Base-by-base conservation (phyloP, 2,888 invertebrate genomes). In the Prosapia bicincta region DNA sequence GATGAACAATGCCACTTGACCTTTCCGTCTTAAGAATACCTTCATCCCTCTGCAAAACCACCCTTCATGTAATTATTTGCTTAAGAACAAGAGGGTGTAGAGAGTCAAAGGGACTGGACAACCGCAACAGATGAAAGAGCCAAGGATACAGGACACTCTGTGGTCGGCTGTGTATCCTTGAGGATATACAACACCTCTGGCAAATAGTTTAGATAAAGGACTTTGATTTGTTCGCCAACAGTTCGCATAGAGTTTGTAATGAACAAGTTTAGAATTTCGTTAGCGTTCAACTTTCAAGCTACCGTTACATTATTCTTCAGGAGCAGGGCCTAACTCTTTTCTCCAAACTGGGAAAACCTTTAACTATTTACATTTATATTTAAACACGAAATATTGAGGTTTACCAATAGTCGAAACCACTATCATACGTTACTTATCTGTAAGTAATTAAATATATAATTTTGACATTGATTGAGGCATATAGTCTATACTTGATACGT, bases 21-120 rank as follows among this genome's bases (percentile, higher is more conserved):
- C 54, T 9, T n/a, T 54, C 3, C 20, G 30, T 66, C 72, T 72
- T 66, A 71, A 72, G 72, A 72, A 72, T 72, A 66, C 43, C 70
- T 15, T 70, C 70, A 70, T 25, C 70, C 70, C 70, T 26, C 25
- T 38, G 3, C 9, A 38, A 70, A 69, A 30, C 70, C 38, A 25
- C 43, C 26, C 67, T 26, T 28, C 24, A 67, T 38, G n/a, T 20
- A 54, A 20, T 54, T 54, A 54, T 54, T 54, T 20, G 54, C 54
- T 54, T 38, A 54, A 54, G 54, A 20, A 54, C 54, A 54, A 54
- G 54, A 54, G 54, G 54, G 54, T 54, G 54, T 54, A 54, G 54
- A 20, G 20, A 1, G 54, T 20, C 54, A 54, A 54, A 54, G 54
- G 54, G 54, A 54, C 54, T 54, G 54, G 54, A 54, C 54, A 9